Percentiles rank a stretch among this genome's conserved stretches.
Evolutionary conservation across 1,140 invertebrate genomes (phyloP).

Genomic region (Scaptodrosophila lebanonensis): DNA sequence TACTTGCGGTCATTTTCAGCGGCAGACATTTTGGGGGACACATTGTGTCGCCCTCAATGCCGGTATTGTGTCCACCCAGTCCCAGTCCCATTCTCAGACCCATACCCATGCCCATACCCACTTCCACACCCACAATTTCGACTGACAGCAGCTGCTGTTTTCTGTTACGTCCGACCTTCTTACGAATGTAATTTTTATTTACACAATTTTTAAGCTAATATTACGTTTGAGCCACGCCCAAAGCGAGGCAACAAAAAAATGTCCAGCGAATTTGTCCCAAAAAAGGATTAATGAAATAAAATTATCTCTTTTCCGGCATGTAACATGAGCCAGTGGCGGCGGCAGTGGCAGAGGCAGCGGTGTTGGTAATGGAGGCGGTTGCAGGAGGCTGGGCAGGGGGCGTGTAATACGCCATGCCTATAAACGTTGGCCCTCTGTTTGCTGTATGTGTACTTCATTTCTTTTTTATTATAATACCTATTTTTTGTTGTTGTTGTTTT

Average conservation of each 20-base stretch:
- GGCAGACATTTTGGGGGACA: no score
- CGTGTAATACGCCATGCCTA: slow-evolving; percentile 36
- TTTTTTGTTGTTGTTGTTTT: no score
- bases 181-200: slow-evolving; percentile 76
- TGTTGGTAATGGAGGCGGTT: not conserved
- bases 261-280: slow-evolving; percentile 64
- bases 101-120: no score
- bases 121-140: no score
- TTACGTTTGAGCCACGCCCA: slow-evolving; percentile 69
- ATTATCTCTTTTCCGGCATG: slow-evolving; percentile 73
- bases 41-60: no score
- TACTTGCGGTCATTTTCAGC: slow-evolving; percentile 45
- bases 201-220: slow-evolving; percentile 76
- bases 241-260: slow-evolving; percentile 30
- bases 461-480: slow-evolving; percentile 61
- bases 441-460: slow-evolving; percentile 42
- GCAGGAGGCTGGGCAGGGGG: not conserved
- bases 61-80: no score
- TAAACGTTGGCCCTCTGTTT: slow-evolving; percentile 14
- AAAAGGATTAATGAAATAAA: slow-evolving; percentile 76
- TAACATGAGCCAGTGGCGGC: slow-evolving; percentile 46
- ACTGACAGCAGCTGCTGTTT: slow-evolving; percentile 45
- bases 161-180: slow-evolving; percentile 49
- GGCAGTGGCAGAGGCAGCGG: not conserved
- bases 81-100: no score